A percentile compares a stretch with the other conserved stretches of the same genome.
Conservation (phyloP, 2,113 vertebrate genomes). For the Galemys pyrenaicus region DNA sequence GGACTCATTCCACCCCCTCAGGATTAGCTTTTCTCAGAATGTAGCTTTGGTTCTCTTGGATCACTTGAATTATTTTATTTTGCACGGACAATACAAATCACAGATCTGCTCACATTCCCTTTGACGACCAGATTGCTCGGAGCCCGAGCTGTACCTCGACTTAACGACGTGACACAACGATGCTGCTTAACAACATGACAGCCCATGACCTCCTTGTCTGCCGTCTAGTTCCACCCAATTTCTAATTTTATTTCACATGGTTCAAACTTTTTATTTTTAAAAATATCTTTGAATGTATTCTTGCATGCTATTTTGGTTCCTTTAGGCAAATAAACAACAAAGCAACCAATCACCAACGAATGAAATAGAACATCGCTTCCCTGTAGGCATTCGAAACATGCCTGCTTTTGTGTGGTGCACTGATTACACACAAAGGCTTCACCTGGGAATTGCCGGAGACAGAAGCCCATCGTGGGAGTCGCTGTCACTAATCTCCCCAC, state of each 20-base stretch:
- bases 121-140: neutral
- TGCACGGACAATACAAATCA: neutral
- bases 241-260: neutral
- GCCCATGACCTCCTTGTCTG: neutral
- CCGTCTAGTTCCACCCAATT: neutral
- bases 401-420: neutral
- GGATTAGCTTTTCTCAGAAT: neutral
- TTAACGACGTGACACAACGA: neutral
- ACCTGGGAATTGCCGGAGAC: neutral
- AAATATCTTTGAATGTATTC: neutral
- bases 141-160: neutral
- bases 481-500: constrained; percentile 9
- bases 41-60: neutral
- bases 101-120: neutral
- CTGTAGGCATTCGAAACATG: neutral
- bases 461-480: neutral
- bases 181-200: neutral
- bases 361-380: neutral
- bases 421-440: neutral
- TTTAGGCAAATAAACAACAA: constrained; percentile 25
- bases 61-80: neutral
- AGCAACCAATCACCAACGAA: neutral
- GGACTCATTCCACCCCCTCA: no score
- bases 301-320: neutral
- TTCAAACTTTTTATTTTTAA: neutral